A percentile compares a stretch with the other conserved stretches of the same genome.
Evolutionary conservation across 2,888 invertebrate genomes (phyloP).

Genomic region (Rhogogaster chlorosoma): DNA sequence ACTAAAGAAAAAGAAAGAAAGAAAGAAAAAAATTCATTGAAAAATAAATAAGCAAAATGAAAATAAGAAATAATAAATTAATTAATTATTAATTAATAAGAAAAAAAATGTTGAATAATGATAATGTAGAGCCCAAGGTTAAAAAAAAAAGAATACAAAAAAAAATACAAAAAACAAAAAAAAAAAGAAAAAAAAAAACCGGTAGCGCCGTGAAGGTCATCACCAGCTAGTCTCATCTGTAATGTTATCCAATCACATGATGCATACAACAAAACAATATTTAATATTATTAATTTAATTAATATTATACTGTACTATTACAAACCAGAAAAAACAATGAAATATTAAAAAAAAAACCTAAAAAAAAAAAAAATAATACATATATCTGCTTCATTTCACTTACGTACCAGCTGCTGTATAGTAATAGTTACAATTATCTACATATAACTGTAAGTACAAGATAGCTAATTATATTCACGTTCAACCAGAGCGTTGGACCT

Average conservation of each 20-base stretch:
- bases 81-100: constrained; percentile 62
- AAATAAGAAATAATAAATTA: constrained; percentile 57
- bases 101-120: constrained; percentile 64
- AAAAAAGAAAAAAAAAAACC: constrained; percentile 60
- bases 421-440: background rate
- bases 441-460: constrained; percentile 17
- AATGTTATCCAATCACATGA: constrained; percentile 76
- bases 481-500: constrained; percentile 18
- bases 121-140: constrained; percentile 71
- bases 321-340: constrained; percentile 69
- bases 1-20: constrained; percentile 52
- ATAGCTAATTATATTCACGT: constrained; percentile 8
- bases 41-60: constrained; percentile 52
- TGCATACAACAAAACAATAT: constrained; percentile 75
- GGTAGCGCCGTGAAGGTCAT: constrained; percentile 74
- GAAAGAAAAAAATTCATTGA: background rate
- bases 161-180: constrained; percentile 55
- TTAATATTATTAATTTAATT: constrained; percentile 76
- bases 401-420: constrained; percentile 18
- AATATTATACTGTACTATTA: constrained; percentile 76
- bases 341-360: constrained; percentile 7
- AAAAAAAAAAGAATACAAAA: constrained; percentile 59
- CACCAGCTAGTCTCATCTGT: constrained; percentile 76
- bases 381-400: constrained; percentile 36
- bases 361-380: background rate